Evolutionary conservation across 2,888 invertebrate species (phyloP), one percentile per base, ranked within the genome.

Genomic region (Ormyrus thymus): DNA sequence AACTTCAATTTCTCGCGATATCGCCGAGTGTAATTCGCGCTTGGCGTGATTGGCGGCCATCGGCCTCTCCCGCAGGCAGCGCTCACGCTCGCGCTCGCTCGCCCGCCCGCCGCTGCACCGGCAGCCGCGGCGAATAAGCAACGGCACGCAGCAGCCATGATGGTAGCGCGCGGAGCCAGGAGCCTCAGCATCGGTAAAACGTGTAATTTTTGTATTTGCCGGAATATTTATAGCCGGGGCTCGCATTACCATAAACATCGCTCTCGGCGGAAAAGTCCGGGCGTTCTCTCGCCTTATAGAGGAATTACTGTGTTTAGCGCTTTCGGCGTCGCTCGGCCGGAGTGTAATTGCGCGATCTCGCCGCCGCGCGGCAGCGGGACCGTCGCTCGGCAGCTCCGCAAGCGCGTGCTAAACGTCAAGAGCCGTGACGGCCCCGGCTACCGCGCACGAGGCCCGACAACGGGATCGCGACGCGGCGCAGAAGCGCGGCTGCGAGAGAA

Each of bases 211-310:
- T 88, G 86, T 86, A 87, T 88, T 88, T 87, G 87, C 85, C 64
- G 81, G 86, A 87, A 86, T 89, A 89, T 89, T 89, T 89, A 89
- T 88, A 85, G 86, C 86, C 82, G 82, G 82, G 82, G 82, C 84
- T 81, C 81, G 85, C 86, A 89, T 88, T 88, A 89, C 87, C 89
- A 89, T 89, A 87, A 89, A 89, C 88, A 88, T 88, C 86, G 82
- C 81, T 83, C 82, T 82, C 83, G 84, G 51, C 10, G 53, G 58
- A 50, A 29, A 10, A 58, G 29, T 61, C 45, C 45, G 11, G 85
- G 86, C 85, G 29, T 29, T 29, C 29, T 29, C 29, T 29, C 29
- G 29, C 29, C 29, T 29, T 29, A 29, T 29, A 29, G 29, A 29
- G 29, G 75, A 68, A 75, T 75, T 85, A 86, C 84, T 65, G 64